Evolutionary conservation across 2,888 invertebrate genomes (phyloP).

Genomic region (Watsonalla binaria): DNA sequence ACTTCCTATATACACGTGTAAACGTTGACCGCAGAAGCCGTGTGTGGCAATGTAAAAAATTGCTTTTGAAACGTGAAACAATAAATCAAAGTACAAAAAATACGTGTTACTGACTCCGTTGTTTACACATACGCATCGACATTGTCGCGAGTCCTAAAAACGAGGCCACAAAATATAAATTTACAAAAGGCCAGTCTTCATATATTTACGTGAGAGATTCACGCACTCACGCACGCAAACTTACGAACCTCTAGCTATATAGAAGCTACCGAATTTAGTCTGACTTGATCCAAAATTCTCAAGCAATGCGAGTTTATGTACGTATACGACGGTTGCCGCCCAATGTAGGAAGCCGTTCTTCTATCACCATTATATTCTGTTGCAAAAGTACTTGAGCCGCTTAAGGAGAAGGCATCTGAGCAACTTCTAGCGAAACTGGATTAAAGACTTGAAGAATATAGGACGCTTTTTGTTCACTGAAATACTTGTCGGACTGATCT

Average conservation of each 20-base stretch:
- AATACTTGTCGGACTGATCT: background rate
- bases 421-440: background rate
- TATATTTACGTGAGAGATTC: too few species aligned
- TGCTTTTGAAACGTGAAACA: conserved; percentile 69
- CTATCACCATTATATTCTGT: conserved; percentile 3
- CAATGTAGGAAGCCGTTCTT: too few species aligned
- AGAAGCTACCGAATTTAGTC: too few species aligned
- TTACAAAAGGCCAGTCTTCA: too few species aligned
- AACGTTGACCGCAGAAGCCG: conserved; percentile 55
- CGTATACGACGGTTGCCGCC: too few species aligned
- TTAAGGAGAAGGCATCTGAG: conserved; percentile 45
- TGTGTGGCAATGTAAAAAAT: conserved; percentile 68
- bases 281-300: too few species aligned
- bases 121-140: conserved; percentile 65
- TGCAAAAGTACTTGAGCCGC: conserved; percentile 30
- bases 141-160: conserved; percentile 62
- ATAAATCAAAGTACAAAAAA: conserved; percentile 75
- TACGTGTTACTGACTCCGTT: conserved; percentile 70
- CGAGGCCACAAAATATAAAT: conserved; percentile 2
- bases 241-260: too few species aligned
- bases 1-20: conserved; percentile 29
- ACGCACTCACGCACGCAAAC: too few species aligned
- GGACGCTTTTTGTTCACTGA: background rate
- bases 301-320: too few species aligned
- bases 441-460: background rate